Percentiles rank a stretch among this genome's conserved stretches.
Evolutionary conservation across 2,113 vertebrate species (phyloP).

Genomic region (Nothocercus julius): DNA sequence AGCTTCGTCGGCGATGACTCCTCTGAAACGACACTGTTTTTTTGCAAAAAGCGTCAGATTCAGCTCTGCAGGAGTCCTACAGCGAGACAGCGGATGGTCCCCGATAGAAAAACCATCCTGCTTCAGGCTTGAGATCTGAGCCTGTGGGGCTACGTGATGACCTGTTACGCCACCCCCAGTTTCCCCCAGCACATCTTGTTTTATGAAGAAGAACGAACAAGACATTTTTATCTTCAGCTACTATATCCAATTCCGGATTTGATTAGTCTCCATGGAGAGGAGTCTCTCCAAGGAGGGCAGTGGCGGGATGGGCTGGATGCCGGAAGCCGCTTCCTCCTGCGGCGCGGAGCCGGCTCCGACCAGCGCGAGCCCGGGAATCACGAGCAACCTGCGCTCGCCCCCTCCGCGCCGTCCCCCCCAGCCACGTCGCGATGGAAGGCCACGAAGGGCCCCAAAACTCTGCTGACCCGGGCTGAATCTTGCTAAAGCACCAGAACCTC

Average conservation of each 20-base stretch:
- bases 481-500: not conserved
- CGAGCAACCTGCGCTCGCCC: not conserved
- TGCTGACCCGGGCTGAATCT: not conserved
- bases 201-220: not conserved
- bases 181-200: too few species aligned
- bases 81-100: not conserved
- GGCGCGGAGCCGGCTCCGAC: not conserved
- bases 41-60: not conserved
- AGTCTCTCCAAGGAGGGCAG: not conserved
- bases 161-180: not conserved
- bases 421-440: not conserved
- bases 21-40: not conserved
- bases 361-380: not conserved
- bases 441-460: not conserved
- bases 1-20: not conserved
- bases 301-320: not conserved
- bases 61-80: not conserved
- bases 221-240: constrained; percentile 46
- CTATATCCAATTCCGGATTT: constrained; percentile 32
- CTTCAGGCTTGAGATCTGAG: not conserved
- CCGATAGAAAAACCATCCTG: not conserved
- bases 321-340: not conserved
- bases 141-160: not conserved
- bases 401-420: not conserved
- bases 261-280: constrained; percentile 27